These are phyloP conservation scores for Atethmia centrago DNA, from an alignment of 2,888 invertebrate species.

Conservation along the genomic window DNA sequence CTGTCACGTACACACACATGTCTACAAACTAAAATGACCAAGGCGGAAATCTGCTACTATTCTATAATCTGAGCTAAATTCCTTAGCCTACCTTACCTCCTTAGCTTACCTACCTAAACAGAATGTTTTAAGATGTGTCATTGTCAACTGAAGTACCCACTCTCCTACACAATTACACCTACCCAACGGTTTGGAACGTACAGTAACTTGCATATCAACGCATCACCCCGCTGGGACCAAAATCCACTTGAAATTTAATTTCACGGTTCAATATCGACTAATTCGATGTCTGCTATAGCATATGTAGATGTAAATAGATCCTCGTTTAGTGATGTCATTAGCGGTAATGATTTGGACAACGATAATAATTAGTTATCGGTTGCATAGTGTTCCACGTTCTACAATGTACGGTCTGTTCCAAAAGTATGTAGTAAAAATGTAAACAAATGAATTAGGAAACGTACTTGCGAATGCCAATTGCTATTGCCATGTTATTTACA, in stretches of 20 bases:
- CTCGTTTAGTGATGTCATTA: constrained; percentile 19
- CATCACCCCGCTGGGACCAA: constrained; percentile 30
- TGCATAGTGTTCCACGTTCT: not conserved
- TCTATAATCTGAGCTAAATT: no score
- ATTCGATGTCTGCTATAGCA: constrained; percentile 34
- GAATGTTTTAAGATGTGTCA: not conserved
- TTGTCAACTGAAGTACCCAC: not conserved
- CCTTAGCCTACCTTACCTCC: no score
- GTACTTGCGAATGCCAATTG: not conserved
- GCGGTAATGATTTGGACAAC: constrained; percentile 4
- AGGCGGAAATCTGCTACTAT: no score
- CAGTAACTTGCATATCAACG: constrained; percentile 44
- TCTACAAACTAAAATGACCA: no score
- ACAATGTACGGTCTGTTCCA: no score
- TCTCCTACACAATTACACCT: constrained; percentile 13
- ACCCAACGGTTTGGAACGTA: constrained; percentile 19
- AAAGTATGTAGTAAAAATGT: not conserved
- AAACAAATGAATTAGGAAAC: not conserved
- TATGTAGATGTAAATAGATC: constrained; percentile 13
- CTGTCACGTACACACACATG: no score
- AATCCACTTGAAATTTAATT: constrained; percentile 49
- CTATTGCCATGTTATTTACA: not conserved
- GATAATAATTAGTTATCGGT: not conserved
- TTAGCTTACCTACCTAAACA: not conserved
- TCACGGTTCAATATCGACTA: constrained; percentile 48